phyloP scores from a whole-genome alignment of 1,140 invertebrate genomes.

The Nixonia krombeini region DNA sequence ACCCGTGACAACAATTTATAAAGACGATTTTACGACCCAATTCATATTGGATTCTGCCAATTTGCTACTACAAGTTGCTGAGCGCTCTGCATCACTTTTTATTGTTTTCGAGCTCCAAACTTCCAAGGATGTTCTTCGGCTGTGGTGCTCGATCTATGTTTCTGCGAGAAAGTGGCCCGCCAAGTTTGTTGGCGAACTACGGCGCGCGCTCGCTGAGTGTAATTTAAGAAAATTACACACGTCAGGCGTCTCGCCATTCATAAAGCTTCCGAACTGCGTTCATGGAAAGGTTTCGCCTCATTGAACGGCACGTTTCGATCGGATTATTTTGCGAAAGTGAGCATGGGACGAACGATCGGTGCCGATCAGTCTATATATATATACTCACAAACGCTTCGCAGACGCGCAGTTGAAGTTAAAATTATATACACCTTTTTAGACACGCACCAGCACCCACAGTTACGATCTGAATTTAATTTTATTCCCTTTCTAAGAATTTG shows the following conservation, averaged over 20 bases:
- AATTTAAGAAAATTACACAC: slow-evolving; percentile 46
- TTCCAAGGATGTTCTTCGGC: not conserved
- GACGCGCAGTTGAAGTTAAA: no score
- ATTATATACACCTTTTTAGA: no score
- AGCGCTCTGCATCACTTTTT: not conserved
- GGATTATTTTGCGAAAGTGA: slow-evolving; percentile 36
- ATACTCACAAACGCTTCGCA: slow-evolving; percentile 9
- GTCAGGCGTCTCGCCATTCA: slow-evolving; percentile 35
- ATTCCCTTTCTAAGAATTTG: no score
- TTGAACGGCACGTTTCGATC: slow-evolving; percentile 36
- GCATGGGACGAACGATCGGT: slow-evolving; percentile 18
- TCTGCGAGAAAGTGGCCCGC: slow-evolving; percentile 16
- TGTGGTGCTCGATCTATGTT: slow-evolving; percentile 11
- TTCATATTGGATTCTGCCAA: no score
- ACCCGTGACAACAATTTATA: no score
- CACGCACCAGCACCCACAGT: no score
- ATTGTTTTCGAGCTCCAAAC: not conserved
- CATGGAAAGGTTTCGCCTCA: slow-evolving; percentile 31
- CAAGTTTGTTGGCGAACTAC: slow-evolving; percentile 43
- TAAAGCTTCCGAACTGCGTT: slow-evolving; percentile 24
- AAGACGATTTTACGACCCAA: no score
- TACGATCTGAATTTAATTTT: no score
- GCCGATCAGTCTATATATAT: slow-evolving; percentile 18
- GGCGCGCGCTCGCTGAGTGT: slow-evolving; percentile 32
- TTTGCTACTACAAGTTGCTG: no score